Percentiles rank a stretch among this genome's conserved stretches.
Conservation (phyloP, 2,888 invertebrate genomes). For the Synanthedon vespiformis region DNA sequence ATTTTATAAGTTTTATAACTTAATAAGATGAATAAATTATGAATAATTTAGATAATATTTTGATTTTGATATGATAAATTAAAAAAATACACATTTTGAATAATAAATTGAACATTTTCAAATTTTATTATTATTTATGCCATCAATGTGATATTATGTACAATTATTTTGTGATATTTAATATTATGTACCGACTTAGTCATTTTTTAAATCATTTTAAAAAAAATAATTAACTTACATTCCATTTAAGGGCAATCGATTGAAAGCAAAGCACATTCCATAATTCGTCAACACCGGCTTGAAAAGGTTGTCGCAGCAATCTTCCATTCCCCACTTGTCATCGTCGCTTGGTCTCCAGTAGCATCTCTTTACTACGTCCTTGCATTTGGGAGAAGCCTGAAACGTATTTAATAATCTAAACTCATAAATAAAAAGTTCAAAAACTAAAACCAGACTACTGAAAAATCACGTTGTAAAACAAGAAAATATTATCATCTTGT, state of each 20-base stretch:
- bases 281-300: conserved; percentile 54
- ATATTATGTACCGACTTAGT: no score
- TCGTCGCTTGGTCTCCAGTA: conserved; percentile 46
- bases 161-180: no score
- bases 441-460: neutral
- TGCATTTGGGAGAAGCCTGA: conserved; percentile 50
- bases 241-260: conserved; percentile 52
- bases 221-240: conserved; percentile 30
- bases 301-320: conserved; percentile 48
- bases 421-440: no score
- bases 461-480: neutral
- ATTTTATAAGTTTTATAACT: no score
- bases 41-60: no score
- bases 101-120: no score
- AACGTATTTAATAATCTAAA: neutral
- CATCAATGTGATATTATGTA: no score
- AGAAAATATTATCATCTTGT: neutral
- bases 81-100: no score
- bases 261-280: conserved; percentile 57
- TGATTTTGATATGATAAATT: no score
- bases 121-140: no score
- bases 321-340: conserved; percentile 32
- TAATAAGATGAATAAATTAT: no score
- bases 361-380: conserved; percentile 51
- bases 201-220: no score